Evolutionary conservation across 2,113 vertebrate genomes (phyloP).

Genomic region (Xiphorhynchus elegans): DNA sequence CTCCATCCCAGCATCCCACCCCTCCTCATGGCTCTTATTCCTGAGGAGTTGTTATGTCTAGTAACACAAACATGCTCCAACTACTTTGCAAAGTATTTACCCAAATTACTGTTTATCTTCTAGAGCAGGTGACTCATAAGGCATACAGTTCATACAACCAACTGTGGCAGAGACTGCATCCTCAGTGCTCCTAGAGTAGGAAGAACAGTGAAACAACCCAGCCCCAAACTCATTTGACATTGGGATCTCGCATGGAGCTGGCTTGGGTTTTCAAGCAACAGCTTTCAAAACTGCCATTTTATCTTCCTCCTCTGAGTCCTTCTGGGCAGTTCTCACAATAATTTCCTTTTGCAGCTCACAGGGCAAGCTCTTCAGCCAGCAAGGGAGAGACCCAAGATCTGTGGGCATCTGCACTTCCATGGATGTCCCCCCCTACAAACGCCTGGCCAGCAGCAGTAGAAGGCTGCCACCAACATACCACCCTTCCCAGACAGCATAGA

Average conservation of each 20-base stretch:
- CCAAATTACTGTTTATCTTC: neutral
- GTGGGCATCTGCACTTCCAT: neutral
- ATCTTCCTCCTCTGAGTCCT: neutral
- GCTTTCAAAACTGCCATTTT: neutral
- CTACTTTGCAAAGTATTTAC: neutral
- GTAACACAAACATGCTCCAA: neutral
- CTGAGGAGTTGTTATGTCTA: rapidly evolving
- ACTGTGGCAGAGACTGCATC: neutral
- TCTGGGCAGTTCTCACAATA: neutral
- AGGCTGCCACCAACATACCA: neutral
- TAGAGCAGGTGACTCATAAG: neutral
- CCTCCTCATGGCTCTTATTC: neutral
- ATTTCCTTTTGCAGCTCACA: neutral
- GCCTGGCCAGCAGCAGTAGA: neutral
- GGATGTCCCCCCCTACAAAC: no score
- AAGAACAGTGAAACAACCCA: neutral
- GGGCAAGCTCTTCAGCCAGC: neutral
- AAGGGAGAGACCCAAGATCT: neutral
- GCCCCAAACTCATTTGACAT: neutral
- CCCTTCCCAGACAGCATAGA: rapidly evolving
- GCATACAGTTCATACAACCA: rapidly evolving
- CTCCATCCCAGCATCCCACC: neutral
- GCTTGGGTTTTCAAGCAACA: neutral
- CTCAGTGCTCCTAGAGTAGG: no score
- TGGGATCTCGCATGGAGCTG: rapidly evolving